Conservation (phyloP, 2,113 vertebrate genomes). For the Chionomys nivalis region DNA sequence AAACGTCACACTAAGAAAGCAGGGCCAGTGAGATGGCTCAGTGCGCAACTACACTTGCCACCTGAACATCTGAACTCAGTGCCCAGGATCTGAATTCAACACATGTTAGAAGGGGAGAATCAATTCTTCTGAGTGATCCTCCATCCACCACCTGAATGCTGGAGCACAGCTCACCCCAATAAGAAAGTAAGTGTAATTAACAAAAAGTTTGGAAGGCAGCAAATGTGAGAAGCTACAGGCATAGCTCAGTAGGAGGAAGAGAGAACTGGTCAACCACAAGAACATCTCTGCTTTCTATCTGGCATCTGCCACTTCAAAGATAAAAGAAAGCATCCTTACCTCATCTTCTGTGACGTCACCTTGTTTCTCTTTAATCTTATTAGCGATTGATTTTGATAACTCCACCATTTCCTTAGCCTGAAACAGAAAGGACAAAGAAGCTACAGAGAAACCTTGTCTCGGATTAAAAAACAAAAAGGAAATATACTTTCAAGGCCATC, state of each 20-base stretch:
- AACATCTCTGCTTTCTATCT: neutral
- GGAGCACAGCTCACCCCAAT: neutral
- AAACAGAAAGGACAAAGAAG: constrained; percentile 49
- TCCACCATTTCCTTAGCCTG: constrained; percentile 99
- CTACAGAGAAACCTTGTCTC: no score
- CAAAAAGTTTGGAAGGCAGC: neutral
- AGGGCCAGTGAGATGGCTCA: neutral
- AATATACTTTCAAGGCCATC: constrained; percentile 4
- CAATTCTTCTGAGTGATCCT: neutral
- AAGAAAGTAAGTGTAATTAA: no score
- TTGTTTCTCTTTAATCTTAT: constrained; percentile 99
- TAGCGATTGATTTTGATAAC: constrained; percentile 96
- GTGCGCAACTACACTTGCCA: neutral
- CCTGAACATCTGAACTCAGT: neutral
- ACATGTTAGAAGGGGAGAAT: neutral
- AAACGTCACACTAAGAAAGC: neutral
- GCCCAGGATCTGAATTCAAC: no score
- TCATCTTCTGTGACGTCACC: constrained; percentile 99
- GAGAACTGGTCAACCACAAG: neutral
- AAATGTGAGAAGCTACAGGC: neutral
- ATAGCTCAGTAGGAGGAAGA: neutral
- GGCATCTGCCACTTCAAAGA: neutral
- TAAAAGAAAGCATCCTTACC: constrained; percentile 84
- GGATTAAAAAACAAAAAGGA: neutral
- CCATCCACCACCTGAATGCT: no score